Base-by-base conservation (phyloP, 2,888 invertebrate species). In the Lithosia quadra region DNA sequence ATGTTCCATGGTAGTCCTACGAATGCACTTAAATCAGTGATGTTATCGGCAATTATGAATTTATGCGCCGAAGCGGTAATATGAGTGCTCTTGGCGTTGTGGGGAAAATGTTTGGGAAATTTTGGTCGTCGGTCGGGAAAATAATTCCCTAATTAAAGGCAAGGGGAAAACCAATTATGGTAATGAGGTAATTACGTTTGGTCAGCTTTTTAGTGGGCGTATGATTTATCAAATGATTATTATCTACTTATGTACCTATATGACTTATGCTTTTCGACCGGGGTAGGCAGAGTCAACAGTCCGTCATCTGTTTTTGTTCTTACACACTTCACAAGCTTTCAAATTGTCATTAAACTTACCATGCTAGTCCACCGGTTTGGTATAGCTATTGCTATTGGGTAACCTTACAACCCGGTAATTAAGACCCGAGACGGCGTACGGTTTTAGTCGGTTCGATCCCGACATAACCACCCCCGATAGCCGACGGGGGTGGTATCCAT, bases 1-100 rank as follows among this genome's bases (percentile, higher is more conserved):
- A 28, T 28, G 28, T 28, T 28, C 5, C 28, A 28, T 28, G 5
- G 28, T 28, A 28, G 28, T 2, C 28, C 28, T 28, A 28, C 28
- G 28, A 57, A 71, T 76, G 76, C 71, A 76, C 76, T 81, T 77
- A 69, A 78, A 79, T 81, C 78, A 74, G 76, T 74, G 74, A 60
- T 69, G 74, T 78, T 77, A 68, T 75, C 67, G 69, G 59, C 24
- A 63, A 73, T 75, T 72, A 68, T 34, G 55, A 61, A 65, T 69
- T 72, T 70, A 66, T 64, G 65, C 43, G 2, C 18, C 49, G 49
- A 9, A 59, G 15, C 59, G 59, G 58, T 39, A 61, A 56, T 55
- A 33, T 18, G 34, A 58, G 22, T 63, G 64, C 22, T 57, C 62
- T 61, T 34, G 13, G 10, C 43, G 56, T 68, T 39, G 24, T 69